Conservation (phyloP, 2,888 invertebrate species). For the Yponomeuta malinellus region DNA sequence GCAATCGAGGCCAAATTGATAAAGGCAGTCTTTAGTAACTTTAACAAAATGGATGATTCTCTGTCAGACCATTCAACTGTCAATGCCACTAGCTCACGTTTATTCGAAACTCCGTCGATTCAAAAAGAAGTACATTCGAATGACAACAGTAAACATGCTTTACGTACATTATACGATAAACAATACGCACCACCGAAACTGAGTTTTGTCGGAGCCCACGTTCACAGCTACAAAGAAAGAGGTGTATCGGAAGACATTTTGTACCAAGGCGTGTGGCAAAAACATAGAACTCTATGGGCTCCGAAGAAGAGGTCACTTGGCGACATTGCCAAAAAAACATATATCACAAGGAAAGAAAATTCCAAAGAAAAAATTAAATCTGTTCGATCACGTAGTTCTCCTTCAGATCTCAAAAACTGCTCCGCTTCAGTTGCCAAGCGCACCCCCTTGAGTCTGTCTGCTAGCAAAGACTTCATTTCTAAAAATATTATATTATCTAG, state of each 20-base stretch:
- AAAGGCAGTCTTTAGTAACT: background rate
- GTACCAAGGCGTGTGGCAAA: conserved; percentile 63
- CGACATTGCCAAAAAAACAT: conserved; percentile 1
- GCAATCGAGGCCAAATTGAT: background rate
- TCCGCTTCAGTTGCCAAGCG: background rate
- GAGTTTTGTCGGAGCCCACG: conserved; percentile 49
- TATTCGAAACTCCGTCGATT: no score
- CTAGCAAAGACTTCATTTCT: background rate
- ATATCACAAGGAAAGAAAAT: background rate
- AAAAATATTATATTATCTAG: background rate
- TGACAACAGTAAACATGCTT: background rate
- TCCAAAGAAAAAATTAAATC: background rate
- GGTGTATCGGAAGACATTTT: conserved; percentile 52
- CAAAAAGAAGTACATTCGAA: background rate
- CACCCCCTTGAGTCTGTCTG: background rate
- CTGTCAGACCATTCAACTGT: background rate
- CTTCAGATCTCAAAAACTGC: background rate
- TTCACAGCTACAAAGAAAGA: conserved; percentile 58
- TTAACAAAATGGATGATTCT: background rate
- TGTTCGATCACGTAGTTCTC: background rate
- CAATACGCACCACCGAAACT: conserved; percentile 26
- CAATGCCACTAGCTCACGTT: background rate
- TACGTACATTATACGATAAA: background rate
- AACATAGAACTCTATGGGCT: conserved; percentile 30
- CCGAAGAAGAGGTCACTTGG: conserved; percentile 23